phyloP scores from a whole-genome alignment of 1,140 invertebrate species.

The Aphelenchoides fujianensis region DNA sequence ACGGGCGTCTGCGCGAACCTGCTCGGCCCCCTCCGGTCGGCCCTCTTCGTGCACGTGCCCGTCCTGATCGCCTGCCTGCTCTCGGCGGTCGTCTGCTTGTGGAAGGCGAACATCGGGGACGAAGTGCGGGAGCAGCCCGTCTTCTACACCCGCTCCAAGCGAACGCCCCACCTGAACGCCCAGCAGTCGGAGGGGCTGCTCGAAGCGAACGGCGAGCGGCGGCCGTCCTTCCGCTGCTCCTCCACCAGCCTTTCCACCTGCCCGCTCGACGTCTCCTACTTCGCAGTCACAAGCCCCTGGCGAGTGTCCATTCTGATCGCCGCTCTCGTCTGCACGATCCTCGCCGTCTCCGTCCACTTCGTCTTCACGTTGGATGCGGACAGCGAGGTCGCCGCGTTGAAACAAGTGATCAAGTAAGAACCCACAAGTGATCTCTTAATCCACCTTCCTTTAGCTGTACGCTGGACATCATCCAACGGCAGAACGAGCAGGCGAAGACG shows the following conservation, averaged over 20 bases:
- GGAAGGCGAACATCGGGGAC: neutral
- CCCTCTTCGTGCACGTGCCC: neutral
- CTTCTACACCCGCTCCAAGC: too few relatives aligned
- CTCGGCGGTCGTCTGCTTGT: neutral
- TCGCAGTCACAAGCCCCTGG: neutral
- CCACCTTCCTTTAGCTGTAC: neutral
- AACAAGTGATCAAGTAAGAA: slow-evolving; percentile 4
- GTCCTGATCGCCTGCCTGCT: neutral
- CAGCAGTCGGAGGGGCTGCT: too few relatives aligned
- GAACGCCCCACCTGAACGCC: too few relatives aligned
- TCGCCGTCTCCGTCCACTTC: neutral
- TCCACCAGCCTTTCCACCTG: neutral
- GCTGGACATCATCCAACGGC: neutral
- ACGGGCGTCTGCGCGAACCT: slow-evolving; percentile 3
- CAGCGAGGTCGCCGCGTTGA: slow-evolving; percentile 12
- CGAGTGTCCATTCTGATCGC: neutral
- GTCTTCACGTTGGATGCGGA: slow-evolving; percentile 1
- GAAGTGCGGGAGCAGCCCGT: too few relatives aligned
- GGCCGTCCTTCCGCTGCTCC: too few relatives aligned
- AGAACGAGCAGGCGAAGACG: neutral
- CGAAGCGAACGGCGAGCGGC: too few relatives aligned
- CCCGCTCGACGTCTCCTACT: neutral
- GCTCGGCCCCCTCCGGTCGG: neutral
- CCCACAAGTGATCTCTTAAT: neutral
- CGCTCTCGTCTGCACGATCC: neutral